A percentile compares a stretch with the other conserved stretches of the same genome.
Evolutionary conservation across 1,140 invertebrate species (phyloP).

Genomic region (Panagrolaimus sp.): DNA sequence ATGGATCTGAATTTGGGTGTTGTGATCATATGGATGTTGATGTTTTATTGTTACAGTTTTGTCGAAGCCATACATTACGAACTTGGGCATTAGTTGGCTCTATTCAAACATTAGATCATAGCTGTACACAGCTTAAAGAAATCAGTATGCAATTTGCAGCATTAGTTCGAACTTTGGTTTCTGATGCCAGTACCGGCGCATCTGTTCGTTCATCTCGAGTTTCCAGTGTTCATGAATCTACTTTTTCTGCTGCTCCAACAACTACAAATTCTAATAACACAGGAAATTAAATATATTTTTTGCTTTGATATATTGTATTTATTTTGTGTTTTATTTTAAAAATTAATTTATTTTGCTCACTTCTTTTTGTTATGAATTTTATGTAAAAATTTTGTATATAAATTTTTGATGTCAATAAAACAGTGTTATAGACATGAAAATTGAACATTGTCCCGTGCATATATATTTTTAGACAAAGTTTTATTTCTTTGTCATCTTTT

Average conservation of each 20-base stretch:
- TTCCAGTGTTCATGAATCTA: conserved; percentile 19
- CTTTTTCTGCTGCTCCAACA: conserved; percentile 11
- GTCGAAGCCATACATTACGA: conserved; percentile 46
- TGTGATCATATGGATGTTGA: conserved; percentile 55
- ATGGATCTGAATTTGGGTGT: conserved; percentile 52
- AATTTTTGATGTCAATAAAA: too few relatives aligned
- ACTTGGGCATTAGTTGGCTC: conserved; percentile 54
- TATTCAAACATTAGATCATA: conserved; percentile 26
- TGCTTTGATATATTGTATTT: neutral
- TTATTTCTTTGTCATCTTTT: too few relatives aligned
- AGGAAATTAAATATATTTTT: neutral
- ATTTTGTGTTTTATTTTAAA: neutral
- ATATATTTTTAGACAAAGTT: conserved; percentile 6
- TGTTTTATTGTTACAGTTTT: conserved; percentile 54
- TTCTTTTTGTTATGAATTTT: too few relatives aligned
- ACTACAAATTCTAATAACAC: neutral
- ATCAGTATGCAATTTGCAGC: conserved; percentile 21
- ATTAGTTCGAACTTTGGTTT: conserved; percentile 19
- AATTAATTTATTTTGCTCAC: too few relatives aligned
- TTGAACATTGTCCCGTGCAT: neutral
- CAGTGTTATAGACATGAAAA: too few relatives aligned
- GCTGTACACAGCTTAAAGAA: conserved; percentile 29
- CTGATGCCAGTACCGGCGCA: conserved; percentile 11
- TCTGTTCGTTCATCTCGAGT: conserved; percentile 22
- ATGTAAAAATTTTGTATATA: too few relatives aligned